These are phyloP conservation scores for Chrysotoxum bicinctum DNA, from an alignment of 2,888 invertebrate genomes.

Conservation along the genomic window DNA sequence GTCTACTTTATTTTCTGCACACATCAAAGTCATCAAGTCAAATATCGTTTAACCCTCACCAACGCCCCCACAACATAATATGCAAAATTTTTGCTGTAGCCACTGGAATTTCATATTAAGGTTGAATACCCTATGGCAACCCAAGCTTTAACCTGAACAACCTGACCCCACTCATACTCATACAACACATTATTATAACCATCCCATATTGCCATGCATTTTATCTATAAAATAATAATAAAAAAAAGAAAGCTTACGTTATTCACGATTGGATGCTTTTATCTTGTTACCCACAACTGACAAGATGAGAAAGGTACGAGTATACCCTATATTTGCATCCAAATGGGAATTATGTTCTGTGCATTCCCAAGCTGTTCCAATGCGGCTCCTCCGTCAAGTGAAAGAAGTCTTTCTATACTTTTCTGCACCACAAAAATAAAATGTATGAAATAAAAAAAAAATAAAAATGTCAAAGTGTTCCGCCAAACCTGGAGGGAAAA, in stretches of 20 bases:
- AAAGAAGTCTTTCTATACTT: constrained; percentile 35
- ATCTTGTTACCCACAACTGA: constrained; percentile 64
- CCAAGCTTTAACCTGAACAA: background rate
- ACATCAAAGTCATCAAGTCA: constrained; percentile 52
- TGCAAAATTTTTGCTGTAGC: constrained; percentile 50
- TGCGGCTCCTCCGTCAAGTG: constrained; percentile 29
- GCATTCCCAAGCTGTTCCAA: constrained; percentile 59
- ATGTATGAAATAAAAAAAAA: constrained; percentile 4
- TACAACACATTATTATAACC: constrained; percentile 23
- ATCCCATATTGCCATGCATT: constrained; percentile 24
- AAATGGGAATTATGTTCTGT: constrained; percentile 28
- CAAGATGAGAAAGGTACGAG: constrained; percentile 40
- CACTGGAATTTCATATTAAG: constrained; percentile 57
- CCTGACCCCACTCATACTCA: background rate
- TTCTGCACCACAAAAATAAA: constrained; percentile 8
- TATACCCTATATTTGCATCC: constrained; percentile 22
- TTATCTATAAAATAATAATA: constrained; percentile 3
- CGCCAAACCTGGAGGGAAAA: constrained; percentile 15
- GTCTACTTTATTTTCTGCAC: background rate
- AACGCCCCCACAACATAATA: constrained; percentile 20
- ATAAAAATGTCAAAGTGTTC: constrained; percentile 60
- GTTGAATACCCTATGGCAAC: constrained; percentile 36
- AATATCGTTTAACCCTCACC: constrained; percentile 25
- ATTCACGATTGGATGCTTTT: constrained; percentile 71
- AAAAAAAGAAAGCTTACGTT: constrained; percentile 52